Percentiles rank a stretch among this genome's conserved stretches.
Evolutionary conservation across 2,797 vertebrate genomes (phyloP).

Genomic region (Synanceia verrucosa): DNA sequence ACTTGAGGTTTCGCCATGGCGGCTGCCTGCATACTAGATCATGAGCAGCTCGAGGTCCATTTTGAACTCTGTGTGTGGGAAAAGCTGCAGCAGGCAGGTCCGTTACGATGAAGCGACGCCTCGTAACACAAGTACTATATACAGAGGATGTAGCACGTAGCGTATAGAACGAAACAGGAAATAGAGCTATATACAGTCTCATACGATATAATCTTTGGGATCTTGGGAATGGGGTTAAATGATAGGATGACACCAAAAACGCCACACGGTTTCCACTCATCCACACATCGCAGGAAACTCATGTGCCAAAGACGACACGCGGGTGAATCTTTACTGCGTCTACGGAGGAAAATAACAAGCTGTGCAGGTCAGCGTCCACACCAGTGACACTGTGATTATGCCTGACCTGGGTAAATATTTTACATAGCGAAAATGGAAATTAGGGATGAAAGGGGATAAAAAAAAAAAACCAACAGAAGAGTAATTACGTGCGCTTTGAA

Average conservation of each 20-base stretch:
- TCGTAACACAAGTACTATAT: constrained; percentile 57
- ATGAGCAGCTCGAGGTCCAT: constrained; percentile 35
- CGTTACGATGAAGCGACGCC: constrained; percentile 32
- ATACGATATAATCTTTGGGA: constrained; percentile 51
- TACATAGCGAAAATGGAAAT: constrained; percentile 48
- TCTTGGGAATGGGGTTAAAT: constrained; percentile 51
- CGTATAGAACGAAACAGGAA: constrained; percentile 41
- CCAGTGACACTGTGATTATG: constrained; percentile 58
- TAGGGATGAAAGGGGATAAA: constrained; percentile 48
- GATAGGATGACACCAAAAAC: constrained; percentile 49
- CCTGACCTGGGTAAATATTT: constrained; percentile 71
- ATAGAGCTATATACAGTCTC: constrained; percentile 35
- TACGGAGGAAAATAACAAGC: constrained; percentile 39
- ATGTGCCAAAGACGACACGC: constrained; percentile 38
- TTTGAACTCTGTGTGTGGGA: constrained; percentile 57
- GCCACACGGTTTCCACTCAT: constrained; percentile 46
- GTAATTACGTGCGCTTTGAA: constrained; percentile 58
- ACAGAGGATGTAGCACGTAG: constrained; percentile 49
- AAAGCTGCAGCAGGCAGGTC: constrained; percentile 14
- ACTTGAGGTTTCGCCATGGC: constrained; percentile 54
- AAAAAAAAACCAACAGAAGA: constrained; percentile 33
- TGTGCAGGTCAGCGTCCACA: constrained; percentile 37
- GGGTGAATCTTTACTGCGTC: constrained; percentile 33
- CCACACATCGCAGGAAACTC: constrained; percentile 17
- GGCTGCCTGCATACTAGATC: constrained; percentile 38